A percentile compares a stretch with the other conserved stretches of the same genome.
These are phyloP conservation scores for Julus scanicus DNA, from an alignment of 2,888 invertebrate species.

Conservation along the genomic window DNA sequence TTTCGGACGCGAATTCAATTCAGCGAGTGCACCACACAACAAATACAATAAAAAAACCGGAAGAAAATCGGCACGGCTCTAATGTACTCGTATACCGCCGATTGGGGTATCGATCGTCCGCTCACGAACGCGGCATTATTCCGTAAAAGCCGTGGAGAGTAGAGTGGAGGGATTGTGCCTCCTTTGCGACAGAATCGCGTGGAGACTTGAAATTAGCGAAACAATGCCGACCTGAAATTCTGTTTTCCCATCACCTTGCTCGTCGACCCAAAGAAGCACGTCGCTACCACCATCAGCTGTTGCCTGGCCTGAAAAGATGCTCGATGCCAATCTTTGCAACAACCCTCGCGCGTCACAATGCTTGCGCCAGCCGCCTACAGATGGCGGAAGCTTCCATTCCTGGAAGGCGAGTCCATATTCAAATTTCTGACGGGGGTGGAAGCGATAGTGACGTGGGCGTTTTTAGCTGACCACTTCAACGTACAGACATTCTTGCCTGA, in stretches of 20 bases:
- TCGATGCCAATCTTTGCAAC: background rate
- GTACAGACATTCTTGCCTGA: too few relatives aligned
- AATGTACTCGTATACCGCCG: background rate
- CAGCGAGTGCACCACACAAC: background rate
- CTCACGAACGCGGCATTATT: background rate
- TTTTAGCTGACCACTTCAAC: too few relatives aligned
- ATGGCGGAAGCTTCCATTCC: constrained; percentile 1
- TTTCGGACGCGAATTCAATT: background rate
- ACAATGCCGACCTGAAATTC: background rate
- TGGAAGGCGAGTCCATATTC: background rate
- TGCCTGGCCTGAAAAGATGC: constrained; percentile 11
- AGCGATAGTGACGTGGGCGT: too few relatives aligned
- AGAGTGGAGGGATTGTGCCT: background rate
- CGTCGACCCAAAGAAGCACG: background rate
- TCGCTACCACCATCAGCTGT: constrained; percentile 3
- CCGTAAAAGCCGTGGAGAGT: background rate
- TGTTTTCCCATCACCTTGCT: background rate
- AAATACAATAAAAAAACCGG: background rate
- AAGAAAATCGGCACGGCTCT: background rate
- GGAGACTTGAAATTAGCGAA: background rate
- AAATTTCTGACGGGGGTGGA: background rate
- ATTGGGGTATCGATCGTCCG: background rate
- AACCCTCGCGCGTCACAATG: background rate
- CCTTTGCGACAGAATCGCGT: background rate
- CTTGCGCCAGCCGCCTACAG: background rate